Conservation (phyloP, 2,888 invertebrate species). For the Habrosyne pyritoides region DNA sequence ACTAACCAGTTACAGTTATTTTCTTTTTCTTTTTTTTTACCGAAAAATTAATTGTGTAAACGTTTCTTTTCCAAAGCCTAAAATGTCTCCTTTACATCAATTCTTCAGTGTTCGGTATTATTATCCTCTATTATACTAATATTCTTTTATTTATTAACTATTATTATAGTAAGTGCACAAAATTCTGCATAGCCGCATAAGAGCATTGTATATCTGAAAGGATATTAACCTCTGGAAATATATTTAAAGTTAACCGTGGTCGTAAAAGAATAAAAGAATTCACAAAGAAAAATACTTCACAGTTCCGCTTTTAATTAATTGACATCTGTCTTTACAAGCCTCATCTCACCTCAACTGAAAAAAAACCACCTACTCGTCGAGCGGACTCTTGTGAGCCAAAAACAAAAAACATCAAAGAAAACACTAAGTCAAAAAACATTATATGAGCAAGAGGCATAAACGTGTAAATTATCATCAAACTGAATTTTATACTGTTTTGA, state of each 20-base stretch:
- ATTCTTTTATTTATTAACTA: too few species aligned
- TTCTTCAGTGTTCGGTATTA: too few species aligned
- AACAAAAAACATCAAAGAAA: slow-evolving; percentile 24
- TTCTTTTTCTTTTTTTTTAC: too few species aligned
- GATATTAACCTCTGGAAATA: background rate
- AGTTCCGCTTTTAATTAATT: slow-evolving; percentile 8
- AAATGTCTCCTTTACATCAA: too few species aligned
- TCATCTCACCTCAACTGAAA: slow-evolving; percentile 2
- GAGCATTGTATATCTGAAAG: background rate
- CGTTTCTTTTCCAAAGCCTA: background rate
- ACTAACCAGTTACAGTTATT: slow-evolving; percentile 29
- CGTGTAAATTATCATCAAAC: background rate
- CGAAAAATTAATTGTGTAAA: too few species aligned
- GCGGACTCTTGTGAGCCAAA: slow-evolving; percentile 21
- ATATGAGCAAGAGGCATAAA: background rate
- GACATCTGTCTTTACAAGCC: slow-evolving; percentile 6
- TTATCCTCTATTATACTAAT: too few species aligned
- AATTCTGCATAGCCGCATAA: too few species aligned
- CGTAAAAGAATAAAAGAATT: background rate
- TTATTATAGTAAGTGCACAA: too few species aligned
- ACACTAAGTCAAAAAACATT: slow-evolving; percentile 9
- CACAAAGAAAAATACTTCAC: slow-evolving; percentile 1
- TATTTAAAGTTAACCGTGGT: background rate
- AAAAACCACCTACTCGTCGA: slow-evolving; percentile 4
- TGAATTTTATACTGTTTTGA: background rate